Evolutionary conservation across 2,113 vertebrate genomes (phyloP).

Genomic region (Oreochromis spilurus): DNA sequence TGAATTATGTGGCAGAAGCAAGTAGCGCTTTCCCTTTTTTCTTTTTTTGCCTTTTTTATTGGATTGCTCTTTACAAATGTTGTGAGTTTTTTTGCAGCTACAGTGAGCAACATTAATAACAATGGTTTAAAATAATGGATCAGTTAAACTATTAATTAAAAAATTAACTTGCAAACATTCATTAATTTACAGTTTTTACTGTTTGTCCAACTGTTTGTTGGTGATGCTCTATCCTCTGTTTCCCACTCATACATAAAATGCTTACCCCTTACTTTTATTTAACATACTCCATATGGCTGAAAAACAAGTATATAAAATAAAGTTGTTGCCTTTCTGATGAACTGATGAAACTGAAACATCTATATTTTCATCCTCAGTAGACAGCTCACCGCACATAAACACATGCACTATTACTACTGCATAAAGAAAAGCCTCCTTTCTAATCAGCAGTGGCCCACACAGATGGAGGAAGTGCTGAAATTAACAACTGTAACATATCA

Average conservation of each 20-base stretch:
- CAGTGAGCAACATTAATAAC: neutral
- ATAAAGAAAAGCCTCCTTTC: neutral
- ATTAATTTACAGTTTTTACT: neutral
- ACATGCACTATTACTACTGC: neutral
- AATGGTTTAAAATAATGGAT: neutral
- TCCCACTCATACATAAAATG: neutral
- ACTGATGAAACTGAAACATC: neutral
- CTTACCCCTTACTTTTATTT: neutral
- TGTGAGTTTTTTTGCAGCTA: neutral
- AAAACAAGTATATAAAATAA: neutral
- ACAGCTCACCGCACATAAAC: neutral
- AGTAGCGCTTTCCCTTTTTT: neutral
- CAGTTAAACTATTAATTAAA: neutral
- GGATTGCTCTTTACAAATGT: neutral
- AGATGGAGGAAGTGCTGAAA: constrained; percentile 54
- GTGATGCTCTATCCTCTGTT: neutral
- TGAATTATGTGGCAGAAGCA: neutral
- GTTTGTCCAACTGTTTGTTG: neutral
- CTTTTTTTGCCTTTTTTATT: neutral
- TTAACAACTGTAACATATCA: neutral
- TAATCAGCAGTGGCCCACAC: neutral
- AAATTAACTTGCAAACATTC: neutral
- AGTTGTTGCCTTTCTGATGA: neutral
- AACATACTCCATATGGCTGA: neutral
- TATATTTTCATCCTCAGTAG: neutral